Percentiles rank a stretch among this genome's conserved stretches.
Conservation (phyloP, 2,797 vertebrate species). For the Pampus argenteus region DNA sequence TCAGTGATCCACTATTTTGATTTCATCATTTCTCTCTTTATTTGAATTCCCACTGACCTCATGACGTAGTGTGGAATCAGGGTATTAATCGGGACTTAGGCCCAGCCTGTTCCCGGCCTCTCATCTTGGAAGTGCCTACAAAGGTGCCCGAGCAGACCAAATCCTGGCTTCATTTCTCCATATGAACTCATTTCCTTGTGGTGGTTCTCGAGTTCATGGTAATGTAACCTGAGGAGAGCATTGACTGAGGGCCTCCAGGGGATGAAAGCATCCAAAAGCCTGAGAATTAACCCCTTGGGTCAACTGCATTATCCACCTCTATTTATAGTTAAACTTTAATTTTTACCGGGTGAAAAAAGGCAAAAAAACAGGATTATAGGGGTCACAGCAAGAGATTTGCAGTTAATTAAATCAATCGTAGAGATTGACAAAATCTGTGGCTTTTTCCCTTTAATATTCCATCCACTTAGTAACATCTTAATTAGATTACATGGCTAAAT, state of each 20-base stretch:
- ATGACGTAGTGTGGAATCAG: conserved; percentile 65
- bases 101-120: conserved; percentile 59
- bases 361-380: conserved; percentile 81
- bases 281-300: conserved; percentile 86
- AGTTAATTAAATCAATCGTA: conserved; percentile 85
- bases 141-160: conserved; percentile 82
- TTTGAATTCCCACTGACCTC: conserved; percentile 73
- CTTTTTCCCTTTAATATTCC: conserved; percentile 69
- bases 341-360: conserved; percentile 82
- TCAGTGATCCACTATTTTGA: conserved; percentile 28
- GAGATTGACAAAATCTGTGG: conserved; percentile 75
- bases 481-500: conserved; percentile 67
- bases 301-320: conserved; percentile 86
- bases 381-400: conserved; percentile 83
- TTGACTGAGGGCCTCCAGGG: conserved; percentile 77
- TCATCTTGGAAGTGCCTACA: conserved; percentile 78
- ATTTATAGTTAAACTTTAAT: conserved; percentile 88
- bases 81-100: conserved; percentile 77
- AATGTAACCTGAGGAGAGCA: conserved; percentile 84
- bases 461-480: conserved; percentile 65
- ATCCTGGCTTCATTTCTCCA: conserved; percentile 84
- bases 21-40: conserved; percentile 43
- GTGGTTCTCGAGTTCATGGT: conserved; percentile 80
- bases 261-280: conserved; percentile 86
- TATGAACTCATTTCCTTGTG: conserved; percentile 89